Percentiles rank a stretch among this genome's conserved stretches.
Conservation (phyloP, 1,140 invertebrate species). For the Musca domestica region DNA sequence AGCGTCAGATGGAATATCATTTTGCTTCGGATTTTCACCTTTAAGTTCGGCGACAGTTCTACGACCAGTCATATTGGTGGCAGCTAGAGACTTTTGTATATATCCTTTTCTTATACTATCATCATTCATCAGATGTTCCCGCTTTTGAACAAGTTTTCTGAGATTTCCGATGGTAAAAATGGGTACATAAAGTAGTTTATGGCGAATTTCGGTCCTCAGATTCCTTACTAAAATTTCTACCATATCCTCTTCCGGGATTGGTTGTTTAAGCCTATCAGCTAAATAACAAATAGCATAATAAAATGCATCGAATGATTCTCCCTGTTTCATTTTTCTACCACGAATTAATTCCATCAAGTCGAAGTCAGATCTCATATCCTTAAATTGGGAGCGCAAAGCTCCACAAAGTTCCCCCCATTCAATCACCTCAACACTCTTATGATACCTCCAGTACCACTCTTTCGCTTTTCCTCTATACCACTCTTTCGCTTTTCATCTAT, state of each 20-base stretch:
- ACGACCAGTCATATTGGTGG: background rate
- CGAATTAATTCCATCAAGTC: background rate
- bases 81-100: background rate
- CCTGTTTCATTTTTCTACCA: background rate
- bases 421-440: background rate
- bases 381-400: no score
- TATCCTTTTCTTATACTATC: background rate
- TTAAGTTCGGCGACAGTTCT: background rate
- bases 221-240: background rate
- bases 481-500: background rate
- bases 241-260: background rate
- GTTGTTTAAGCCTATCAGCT: background rate
- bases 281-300: background rate
- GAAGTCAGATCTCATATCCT: no score
- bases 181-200: no score
- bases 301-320: background rate
- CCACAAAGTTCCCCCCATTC: background rate
- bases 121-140: background rate
- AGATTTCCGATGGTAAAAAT: no score
- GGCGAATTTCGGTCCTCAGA: background rate
- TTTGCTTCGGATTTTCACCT: background rate
- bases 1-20: background rate
- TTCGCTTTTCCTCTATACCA: background rate
- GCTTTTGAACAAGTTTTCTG: no score
- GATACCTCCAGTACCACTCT: slow-evolving; percentile 8